phyloP scores from a whole-genome alignment of 2,797 vertebrate species.

The Chanos chanos region DNA sequence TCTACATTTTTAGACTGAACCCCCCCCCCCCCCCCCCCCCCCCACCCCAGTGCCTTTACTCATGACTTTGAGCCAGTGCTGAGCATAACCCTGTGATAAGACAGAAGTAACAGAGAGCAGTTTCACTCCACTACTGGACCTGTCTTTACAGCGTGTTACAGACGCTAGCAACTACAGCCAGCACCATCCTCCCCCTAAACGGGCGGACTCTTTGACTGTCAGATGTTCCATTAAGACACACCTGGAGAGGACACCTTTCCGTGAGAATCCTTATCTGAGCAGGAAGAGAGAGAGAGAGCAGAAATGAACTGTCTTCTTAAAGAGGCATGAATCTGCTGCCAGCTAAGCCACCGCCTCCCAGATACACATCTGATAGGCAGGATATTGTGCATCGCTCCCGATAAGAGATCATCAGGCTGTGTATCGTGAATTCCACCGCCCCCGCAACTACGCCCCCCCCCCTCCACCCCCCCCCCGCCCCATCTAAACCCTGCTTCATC shows the following conservation, averaged over 20 bases:
- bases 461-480: conserved; percentile 12
- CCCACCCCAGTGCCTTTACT: too few relatives aligned
- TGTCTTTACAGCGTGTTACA: too few relatives aligned
- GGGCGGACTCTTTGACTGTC: conserved; percentile 35
- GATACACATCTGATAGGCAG: conserved; percentile 61
- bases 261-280: conserved; percentile 71
- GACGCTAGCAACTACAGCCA: too few relatives aligned
- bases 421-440: conserved; percentile 44
- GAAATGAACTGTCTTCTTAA: conserved; percentile 69
- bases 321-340: conserved; percentile 69
- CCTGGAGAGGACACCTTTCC: conserved; percentile 54
- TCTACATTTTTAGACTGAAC: too few relatives aligned
- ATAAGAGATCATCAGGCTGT: conserved; percentile 64
- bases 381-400: conserved; percentile 57
- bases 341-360: conserved; percentile 49
- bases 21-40: too few relatives aligned
- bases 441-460: conserved; percentile 6
- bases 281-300: conserved; percentile 59
- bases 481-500: conserved; percentile 49
- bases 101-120: too few relatives aligned
- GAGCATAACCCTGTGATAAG: too few relatives aligned
- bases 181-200: conserved; percentile 15
- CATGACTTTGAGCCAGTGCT: too few relatives aligned
- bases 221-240: conserved; percentile 38
- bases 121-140: too few relatives aligned